Percentiles rank a stretch among this genome's conserved stretches.
Conservation (phyloP, 2,797 vertebrate genomes). For the Pipistrellus pygmaeus region DNA sequence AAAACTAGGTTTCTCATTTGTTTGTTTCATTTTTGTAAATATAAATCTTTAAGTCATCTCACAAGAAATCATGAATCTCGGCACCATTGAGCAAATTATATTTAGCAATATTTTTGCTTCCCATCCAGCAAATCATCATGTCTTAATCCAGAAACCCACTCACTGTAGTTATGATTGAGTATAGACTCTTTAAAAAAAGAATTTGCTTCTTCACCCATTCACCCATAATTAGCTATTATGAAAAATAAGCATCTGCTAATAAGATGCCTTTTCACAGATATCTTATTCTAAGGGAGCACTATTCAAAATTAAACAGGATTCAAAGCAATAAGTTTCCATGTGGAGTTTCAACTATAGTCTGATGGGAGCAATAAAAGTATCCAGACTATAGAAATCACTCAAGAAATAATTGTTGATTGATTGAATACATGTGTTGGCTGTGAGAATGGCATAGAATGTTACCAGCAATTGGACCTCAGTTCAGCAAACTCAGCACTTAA, state of each 20-base stretch:
- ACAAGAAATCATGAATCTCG: neutral
- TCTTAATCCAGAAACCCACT: neutral
- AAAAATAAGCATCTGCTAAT: neutral
- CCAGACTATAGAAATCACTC: neutral
- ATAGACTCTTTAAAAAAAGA: neutral
- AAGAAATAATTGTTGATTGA: neutral
- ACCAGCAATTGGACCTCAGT: neutral
- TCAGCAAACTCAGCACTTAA: neutral
- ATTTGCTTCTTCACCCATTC: neutral
- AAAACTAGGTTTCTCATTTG: neutral
- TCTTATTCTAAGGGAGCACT: neutral
- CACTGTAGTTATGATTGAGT: neutral
- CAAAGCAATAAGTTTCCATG: neutral
- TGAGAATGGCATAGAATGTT: neutral
- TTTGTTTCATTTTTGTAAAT: conserved; percentile 42
- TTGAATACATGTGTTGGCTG: neutral
- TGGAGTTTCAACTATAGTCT: conserved; percentile 25
- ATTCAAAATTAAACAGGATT: conserved; percentile 30
- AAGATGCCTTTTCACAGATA: conserved; percentile 4
- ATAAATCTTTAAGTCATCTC: neutral
- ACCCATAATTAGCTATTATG: neutral
- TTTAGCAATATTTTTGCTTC: neutral
- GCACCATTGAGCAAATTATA: conserved; percentile 13
- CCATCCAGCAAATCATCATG: neutral
- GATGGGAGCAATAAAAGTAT: neutral